Conservation (phyloP, 2,113 vertebrate species). For the Plotosus lineatus region DNA sequence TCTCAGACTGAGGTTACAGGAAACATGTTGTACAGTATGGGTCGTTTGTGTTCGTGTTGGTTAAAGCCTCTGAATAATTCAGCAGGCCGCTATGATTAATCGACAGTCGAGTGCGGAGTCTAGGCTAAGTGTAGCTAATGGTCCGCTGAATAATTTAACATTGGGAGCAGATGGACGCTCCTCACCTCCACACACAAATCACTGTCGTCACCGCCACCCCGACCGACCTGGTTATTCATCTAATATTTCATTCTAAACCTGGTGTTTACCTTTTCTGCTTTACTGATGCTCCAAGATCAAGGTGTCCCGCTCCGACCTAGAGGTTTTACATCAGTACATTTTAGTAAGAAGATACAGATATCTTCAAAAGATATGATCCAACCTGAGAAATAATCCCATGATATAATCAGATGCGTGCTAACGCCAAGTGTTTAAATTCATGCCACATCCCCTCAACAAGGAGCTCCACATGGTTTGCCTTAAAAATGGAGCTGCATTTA, state of each 20-base stretch:
- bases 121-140: conserved; percentile 57
- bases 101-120: conserved; percentile 41
- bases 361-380: too few relatives aligned
- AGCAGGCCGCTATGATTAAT: conserved; percentile 56
- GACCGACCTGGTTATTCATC: neutral
- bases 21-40: conserved; percentile 57
- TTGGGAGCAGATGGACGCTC: conserved; percentile 55
- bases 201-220: neutral
- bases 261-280: neutral
- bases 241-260: neutral
- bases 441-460: neutral
- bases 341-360: too few relatives aligned
- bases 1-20: conserved; percentile 66
- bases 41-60: conserved; percentile 57
- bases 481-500: neutral
- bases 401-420: too few relatives aligned
- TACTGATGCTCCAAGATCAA: neutral
- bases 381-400: neutral
- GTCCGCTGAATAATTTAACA: conserved; percentile 60
- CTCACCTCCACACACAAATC: conserved; percentile 24
- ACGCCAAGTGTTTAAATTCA: neutral
- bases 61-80: conserved; percentile 73
- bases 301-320: neutral
- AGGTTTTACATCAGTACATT: neutral
- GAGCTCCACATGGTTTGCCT: neutral